Conservation (phyloP, 2,888 invertebrate genomes). For the Polylopha cassiicola region DNA sequence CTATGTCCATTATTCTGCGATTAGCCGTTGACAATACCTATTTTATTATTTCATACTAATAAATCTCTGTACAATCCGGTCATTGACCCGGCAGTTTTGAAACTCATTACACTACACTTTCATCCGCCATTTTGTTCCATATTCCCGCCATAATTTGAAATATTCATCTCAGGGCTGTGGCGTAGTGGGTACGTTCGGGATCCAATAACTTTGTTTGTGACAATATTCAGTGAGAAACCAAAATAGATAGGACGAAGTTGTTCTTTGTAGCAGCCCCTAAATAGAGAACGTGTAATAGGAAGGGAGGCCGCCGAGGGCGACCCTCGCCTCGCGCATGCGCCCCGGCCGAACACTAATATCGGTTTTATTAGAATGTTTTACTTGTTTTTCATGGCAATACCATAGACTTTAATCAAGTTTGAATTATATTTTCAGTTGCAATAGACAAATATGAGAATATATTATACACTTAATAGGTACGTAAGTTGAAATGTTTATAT, state of each 20-base stretch:
- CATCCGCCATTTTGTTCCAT: slow-evolving; percentile 31
- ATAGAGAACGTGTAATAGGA: slow-evolving; percentile 72
- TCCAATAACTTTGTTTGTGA: slow-evolving; percentile 65
- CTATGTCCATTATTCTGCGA: too few species aligned
- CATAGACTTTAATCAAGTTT: slow-evolving; percentile 27
- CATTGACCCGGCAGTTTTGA: slow-evolving; percentile 4
- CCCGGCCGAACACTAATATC: slow-evolving; percentile 51
- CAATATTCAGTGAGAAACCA: slow-evolving; percentile 65
- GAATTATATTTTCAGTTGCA: too few species aligned
- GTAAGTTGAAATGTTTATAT: too few species aligned
- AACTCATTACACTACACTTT: slow-evolving; percentile 28
- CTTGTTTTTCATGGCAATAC: slow-evolving; percentile 52
- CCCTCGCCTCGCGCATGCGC: slow-evolving; percentile 62
- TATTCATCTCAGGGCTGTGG: slow-evolving; percentile 31
- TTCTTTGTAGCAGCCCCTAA: slow-evolving; percentile 73
- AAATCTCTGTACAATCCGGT: background rate
- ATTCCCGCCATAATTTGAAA: slow-evolving; percentile 31
- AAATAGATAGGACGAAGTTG: slow-evolving; percentile 70
- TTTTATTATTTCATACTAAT: too few species aligned
- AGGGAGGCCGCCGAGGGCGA: slow-evolving; percentile 63
- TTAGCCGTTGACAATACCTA: too few species aligned
- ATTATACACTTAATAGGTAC: too few species aligned
- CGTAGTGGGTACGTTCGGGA: slow-evolving; percentile 42
- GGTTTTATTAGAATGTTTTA: slow-evolving; percentile 69
- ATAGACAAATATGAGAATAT: too few species aligned